A percentile compares a stretch with the other conserved stretches of the same genome.
These are phyloP conservation scores for Hydropsyche tenuis DNA, from an alignment of 1,140 invertebrate species.

Conservation along the genomic window DNA sequence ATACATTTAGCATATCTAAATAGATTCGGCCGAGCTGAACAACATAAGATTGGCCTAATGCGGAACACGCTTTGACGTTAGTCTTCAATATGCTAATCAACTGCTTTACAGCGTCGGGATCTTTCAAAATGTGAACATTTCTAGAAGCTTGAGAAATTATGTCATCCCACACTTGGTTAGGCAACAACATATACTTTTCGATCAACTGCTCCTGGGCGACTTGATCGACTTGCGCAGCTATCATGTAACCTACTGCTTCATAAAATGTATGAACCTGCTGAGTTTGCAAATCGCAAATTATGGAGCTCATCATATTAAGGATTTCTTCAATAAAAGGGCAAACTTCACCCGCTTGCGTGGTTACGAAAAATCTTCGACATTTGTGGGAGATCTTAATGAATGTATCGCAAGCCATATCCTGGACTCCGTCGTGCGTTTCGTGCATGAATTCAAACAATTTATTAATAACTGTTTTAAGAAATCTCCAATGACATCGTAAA, in stretches of 20 bases:
- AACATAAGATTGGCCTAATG: constrained; percentile 95
- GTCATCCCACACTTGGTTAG: constrained; percentile 99
- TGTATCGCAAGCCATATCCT: constrained; percentile 99
- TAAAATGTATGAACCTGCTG: constrained; percentile 99
- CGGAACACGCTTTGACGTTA: constrained; percentile 97
- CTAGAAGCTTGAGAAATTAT: constrained; percentile 96
- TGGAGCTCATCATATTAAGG: constrained; percentile 91
- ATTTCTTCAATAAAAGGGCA: constrained; percentile 99
- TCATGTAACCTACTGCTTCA: constrained; percentile 99
- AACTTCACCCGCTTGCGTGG: constrained; percentile 93
- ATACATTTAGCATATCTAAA: constrained; percentile 98
- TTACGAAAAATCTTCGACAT: constrained; percentile 97
- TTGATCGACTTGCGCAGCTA: constrained; percentile 91
- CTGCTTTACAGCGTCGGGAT: constrained; percentile 96
- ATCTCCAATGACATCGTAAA: constrained; percentile 99
- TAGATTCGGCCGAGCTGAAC: constrained; percentile 95
- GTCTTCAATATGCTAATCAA: constrained; percentile 98
- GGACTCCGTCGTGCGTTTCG: constrained; percentile 99
- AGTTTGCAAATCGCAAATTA: constrained; percentile 98
- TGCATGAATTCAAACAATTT: constrained; percentile 99
- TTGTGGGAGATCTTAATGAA: constrained; percentile 99
- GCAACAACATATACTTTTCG: constrained; percentile 96
- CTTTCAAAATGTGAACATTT: constrained; percentile 96
- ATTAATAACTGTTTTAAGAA: constrained; percentile 99
- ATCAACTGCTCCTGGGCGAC: constrained; percentile 91